A percentile compares a stretch with the other conserved stretches of the same genome.
These are phyloP conservation scores for Himantopus leucocephalus DNA, from an alignment of 2,113 vertebrate genomes.

Conservation along the genomic window DNA sequence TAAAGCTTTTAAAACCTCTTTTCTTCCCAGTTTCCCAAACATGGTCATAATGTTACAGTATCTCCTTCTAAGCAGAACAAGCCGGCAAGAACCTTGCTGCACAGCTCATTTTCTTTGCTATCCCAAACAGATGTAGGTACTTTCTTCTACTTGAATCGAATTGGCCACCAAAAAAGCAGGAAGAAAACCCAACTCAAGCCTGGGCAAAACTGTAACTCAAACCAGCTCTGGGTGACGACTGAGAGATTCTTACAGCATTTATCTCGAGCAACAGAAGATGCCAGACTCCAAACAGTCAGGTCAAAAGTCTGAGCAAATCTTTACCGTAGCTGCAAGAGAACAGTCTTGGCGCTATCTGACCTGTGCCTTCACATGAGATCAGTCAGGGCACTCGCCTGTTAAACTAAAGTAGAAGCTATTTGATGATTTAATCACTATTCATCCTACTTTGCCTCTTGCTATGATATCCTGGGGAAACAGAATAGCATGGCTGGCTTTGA, in stretches of 20 bases:
- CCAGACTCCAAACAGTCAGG: not conserved
- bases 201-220: not conserved
- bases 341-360: not conserved
- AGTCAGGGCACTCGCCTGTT: not conserved
- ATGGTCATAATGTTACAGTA: not conserved
- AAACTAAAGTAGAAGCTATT: not conserved
- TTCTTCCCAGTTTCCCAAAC: not conserved
- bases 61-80: not conserved
- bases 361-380: not conserved
- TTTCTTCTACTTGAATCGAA: not conserved
- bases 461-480: not conserved
- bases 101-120: not conserved
- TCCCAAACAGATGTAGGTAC: not conserved
- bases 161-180: not conserved
- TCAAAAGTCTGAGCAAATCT: conserved; percentile 44
- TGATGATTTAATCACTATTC: conserved; percentile 3
- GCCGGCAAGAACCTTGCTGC: not conserved
- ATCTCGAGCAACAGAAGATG: not conserved
- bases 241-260: not conserved
- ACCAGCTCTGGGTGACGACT: conserved; percentile 6
- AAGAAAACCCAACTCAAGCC: not conserved
- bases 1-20: conserved; percentile 7
- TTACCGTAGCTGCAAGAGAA: not conserved
- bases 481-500: not conserved
- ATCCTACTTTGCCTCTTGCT: conserved; percentile 31